phyloP scores from a whole-genome alignment of 64 coral and sea anemone species.

The Montipora sp. region DNA sequence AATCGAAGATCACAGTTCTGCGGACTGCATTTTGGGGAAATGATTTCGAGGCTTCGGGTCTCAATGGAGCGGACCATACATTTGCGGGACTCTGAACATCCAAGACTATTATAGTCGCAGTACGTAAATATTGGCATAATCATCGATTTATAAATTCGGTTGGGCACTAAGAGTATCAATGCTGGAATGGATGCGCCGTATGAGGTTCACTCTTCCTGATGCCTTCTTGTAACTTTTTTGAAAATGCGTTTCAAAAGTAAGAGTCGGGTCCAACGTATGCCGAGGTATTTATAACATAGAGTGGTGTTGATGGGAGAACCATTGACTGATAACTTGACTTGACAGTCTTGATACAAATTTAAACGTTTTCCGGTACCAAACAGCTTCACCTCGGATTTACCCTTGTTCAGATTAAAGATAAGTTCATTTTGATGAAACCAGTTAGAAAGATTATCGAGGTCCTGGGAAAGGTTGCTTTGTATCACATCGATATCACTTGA shows the following conservation, averaged over 20 bases:
- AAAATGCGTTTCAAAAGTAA: conserved; percentile 33
- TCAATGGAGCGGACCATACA: conserved; percentile 49
- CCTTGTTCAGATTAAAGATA: conserved; percentile 34
- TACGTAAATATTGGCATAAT: conserved; percentile 73
- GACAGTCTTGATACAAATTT: neutral
- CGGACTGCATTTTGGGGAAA: conserved; percentile 1
- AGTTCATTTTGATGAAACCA: conserved; percentile 42
- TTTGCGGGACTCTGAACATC: conserved; percentile 50
- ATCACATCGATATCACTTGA: conserved; percentile 64
- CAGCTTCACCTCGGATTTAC: conserved; percentile 30
- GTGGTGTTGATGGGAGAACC: conserved; percentile 24
- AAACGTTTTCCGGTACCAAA: conserved; percentile 41
- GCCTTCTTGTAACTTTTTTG: conserved; percentile 55
- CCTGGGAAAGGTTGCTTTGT: conserved; percentile 18
- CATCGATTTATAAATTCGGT: conserved; percentile 48
- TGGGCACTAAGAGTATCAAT: neutral
- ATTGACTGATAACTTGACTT: neutral
- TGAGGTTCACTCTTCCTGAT: conserved; percentile 21
- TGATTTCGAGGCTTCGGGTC: conserved; percentile 48
- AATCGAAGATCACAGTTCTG: neutral
- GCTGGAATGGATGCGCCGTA: neutral
- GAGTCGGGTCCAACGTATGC: conserved; percentile 13
- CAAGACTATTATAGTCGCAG: conserved; percentile 51
- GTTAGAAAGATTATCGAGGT: conserved; percentile 19
- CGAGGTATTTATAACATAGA: conserved; percentile 34